Evolutionary conservation across 2,113 vertebrate genomes (phyloP).

Genomic region (Clarias macrocephalus): DNA sequence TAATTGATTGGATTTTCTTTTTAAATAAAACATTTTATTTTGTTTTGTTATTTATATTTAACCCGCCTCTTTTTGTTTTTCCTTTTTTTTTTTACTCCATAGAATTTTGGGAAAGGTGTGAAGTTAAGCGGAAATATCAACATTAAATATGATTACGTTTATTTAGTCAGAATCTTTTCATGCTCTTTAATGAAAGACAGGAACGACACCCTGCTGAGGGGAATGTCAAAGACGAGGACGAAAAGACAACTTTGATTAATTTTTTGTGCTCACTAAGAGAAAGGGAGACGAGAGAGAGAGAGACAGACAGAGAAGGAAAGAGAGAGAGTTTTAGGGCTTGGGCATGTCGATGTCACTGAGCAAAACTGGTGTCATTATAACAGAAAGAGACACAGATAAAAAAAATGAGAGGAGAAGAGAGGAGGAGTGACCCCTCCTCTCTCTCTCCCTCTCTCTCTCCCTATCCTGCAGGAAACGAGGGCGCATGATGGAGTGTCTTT

Average conservation of each 20-base stretch:
- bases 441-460: neutral
- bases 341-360: neutral
- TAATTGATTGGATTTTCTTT: too few relatives aligned
- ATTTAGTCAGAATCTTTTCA: too few relatives aligned
- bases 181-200: too few relatives aligned
- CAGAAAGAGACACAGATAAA: neutral
- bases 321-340: neutral
- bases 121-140: too few relatives aligned
- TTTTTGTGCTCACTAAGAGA: neutral
- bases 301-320: constrained; percentile 26
- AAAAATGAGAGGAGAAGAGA: neutral
- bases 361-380: constrained; percentile 7
- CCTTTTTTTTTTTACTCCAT: too few relatives aligned
- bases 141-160: too few relatives aligned
- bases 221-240: neutral
- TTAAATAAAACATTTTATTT: too few relatives aligned
- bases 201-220: neutral
- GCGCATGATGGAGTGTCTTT: constrained; percentile 18
- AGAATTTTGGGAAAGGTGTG: too few relatives aligned
- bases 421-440: constrained; percentile 6
- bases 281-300: neutral
- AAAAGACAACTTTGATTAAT: neutral
- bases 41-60: too few relatives aligned
- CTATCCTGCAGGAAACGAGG: constrained; percentile 28
- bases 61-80: too few relatives aligned